Percentiles rank a stretch among this genome's conserved stretches.
Conservation (phyloP, 2,888 invertebrate species). For the Andrena trimmerana region DNA sequence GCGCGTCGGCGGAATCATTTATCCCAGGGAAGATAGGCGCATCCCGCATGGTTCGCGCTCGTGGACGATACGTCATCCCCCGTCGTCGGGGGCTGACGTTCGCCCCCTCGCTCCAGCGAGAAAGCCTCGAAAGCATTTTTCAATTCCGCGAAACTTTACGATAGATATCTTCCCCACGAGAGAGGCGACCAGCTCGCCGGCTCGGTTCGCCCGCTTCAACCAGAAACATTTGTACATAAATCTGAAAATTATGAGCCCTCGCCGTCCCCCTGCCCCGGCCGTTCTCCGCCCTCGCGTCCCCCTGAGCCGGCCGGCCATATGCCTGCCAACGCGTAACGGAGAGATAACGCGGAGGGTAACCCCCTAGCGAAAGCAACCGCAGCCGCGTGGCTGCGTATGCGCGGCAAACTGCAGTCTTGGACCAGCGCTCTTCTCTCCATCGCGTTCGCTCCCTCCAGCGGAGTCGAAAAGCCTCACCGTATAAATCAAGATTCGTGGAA, state of each 20-base stretch:
- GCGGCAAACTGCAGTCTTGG: slow-evolving; percentile 60
- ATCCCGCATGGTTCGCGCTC: slow-evolving; percentile 6
- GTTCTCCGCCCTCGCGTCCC: slow-evolving; percentile 46
- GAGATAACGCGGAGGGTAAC: slow-evolving; percentile 80
- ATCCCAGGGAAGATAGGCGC: slow-evolving; percentile 31
- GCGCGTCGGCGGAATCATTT: slow-evolving; percentile 36
- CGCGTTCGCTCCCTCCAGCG: not conserved
- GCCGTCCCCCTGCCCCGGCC: slow-evolving; percentile 44
- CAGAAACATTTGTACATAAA: slow-evolving; percentile 84
- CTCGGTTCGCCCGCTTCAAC: slow-evolving; percentile 49
- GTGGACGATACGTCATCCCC: slow-evolving; percentile 55
- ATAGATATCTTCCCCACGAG: slow-evolving; percentile 80
- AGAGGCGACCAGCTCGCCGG: slow-evolving; percentile 32
- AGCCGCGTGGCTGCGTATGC: slow-evolving; percentile 58
- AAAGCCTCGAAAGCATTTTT: slow-evolving; percentile 81
- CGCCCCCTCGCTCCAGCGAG: slow-evolving; percentile 52
- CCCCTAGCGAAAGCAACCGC: slow-evolving; percentile 68
- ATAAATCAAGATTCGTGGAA: slow-evolving; percentile 84
- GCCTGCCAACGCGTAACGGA: slow-evolving; percentile 84
- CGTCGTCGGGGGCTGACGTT: slow-evolving; percentile 50
- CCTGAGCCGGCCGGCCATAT: slow-evolving; percentile 74
- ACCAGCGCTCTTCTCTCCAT: slow-evolving; percentile 36
- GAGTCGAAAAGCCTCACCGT: slow-evolving; percentile 53
- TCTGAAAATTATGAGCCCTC: slow-evolving; percentile 83
- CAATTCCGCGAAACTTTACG: slow-evolving; percentile 83